phyloP scores from a whole-genome alignment of 1,140 invertebrate species.

The Bombus waltoni region DNA sequence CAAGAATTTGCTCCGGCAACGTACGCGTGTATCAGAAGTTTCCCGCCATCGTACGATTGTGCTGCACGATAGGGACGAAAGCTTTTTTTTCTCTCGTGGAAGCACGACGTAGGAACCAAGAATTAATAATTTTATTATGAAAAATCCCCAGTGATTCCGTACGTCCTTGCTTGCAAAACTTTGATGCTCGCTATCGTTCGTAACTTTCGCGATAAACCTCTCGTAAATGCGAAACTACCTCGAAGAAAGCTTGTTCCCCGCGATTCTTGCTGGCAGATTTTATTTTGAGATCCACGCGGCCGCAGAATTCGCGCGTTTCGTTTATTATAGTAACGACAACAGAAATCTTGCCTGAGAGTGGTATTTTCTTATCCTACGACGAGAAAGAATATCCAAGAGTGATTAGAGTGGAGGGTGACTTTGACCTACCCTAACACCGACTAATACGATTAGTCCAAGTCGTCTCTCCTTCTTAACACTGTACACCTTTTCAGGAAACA shows the following conservation, averaged over 20 bases:
- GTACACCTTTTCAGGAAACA: not conserved
- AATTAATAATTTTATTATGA: constrained; percentile 51
- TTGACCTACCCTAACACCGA: not conserved
- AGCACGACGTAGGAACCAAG: constrained; percentile 1
- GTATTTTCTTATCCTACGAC: not conserved
- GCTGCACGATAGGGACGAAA: constrained; percentile 4
- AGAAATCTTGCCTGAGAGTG: not conserved
- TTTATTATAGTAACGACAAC: not conserved
- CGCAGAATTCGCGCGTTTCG: not conserved
- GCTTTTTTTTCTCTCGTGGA: not conserved
- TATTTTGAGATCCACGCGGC: not conserved
- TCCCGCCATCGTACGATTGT: constrained; percentile 33
- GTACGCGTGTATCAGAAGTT: constrained; percentile 17
- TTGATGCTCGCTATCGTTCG: constrained; percentile 23
- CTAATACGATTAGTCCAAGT: not conserved
- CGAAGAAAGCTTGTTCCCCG: constrained; percentile 4
- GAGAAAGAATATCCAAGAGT: not conserved
- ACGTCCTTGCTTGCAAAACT: not conserved
- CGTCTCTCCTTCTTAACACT: not conserved
- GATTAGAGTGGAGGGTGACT: not conserved
- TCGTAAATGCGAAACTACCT: constrained; percentile 22
- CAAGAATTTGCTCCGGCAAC: not conserved
- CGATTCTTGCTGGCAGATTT: not conserved
- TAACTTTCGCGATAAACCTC: constrained; percentile 30
- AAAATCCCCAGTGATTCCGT: constrained; percentile 7